These are phyloP conservation scores for Hippolais icterina DNA, from an alignment of 2,113 vertebrate genomes.

Conservation along the genomic window DNA sequence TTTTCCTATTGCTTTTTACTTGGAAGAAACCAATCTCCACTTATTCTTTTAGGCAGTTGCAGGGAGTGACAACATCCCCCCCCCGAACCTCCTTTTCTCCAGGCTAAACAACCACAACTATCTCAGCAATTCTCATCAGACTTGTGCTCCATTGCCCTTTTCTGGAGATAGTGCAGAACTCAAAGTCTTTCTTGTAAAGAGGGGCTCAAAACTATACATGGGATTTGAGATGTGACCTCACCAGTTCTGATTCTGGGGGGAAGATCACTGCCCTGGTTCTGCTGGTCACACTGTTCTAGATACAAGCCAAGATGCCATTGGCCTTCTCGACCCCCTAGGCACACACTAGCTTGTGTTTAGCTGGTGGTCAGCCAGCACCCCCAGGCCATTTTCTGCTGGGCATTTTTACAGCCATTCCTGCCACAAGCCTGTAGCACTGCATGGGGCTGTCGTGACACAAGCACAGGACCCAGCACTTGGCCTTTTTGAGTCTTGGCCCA, in stretches of 20 bases:
- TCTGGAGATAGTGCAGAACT: neutral
- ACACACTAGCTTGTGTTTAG: neutral
- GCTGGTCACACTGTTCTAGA: too few species aligned
- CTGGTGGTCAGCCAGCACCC: neutral
- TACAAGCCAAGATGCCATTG: neutral
- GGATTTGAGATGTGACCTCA: neutral
- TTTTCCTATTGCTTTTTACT: neutral
- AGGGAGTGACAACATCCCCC: neutral
- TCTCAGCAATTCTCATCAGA: neutral
- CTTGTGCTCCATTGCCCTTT: neutral
- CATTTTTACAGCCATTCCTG: neutral
- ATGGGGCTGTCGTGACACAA: neutral
- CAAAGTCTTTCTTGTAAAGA: neutral
- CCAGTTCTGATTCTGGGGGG: accelerated
- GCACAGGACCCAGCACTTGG: neutral
- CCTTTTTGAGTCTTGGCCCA: too few species aligned
- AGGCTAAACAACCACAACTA: neutral
- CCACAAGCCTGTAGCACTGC: neutral
- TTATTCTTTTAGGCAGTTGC: neutral
- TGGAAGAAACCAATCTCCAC: neutral
- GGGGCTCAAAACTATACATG: neutral
- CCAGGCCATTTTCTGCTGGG: neutral
- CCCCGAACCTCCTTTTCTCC: neutral
- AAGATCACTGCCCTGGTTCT: neutral
- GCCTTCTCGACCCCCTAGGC: neutral